Percentiles rank a stretch among this genome's conserved stretches.
phyloP scores from a whole-genome alignment of 2,888 invertebrate genomes.

The Stenchaetothrips biformis region DNA sequence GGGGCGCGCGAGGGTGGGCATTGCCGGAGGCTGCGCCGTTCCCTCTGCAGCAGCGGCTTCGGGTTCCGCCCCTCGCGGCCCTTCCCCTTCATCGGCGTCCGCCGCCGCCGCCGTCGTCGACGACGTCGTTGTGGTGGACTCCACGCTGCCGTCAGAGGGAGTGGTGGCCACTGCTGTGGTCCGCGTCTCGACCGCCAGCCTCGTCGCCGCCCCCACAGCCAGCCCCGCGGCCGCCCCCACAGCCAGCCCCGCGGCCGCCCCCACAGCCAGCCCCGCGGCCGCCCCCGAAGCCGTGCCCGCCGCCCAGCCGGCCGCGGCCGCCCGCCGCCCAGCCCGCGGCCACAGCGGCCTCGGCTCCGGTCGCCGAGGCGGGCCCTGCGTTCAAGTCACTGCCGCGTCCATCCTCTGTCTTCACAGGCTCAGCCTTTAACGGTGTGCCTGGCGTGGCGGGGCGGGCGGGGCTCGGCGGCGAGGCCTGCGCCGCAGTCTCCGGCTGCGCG shows the following conservation, averaged over 20 bases:
- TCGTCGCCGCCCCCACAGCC: neutral
- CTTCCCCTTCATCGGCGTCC: neutral
- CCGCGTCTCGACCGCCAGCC: neutral
- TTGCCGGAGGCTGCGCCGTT: neutral
- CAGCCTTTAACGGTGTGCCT: neutral
- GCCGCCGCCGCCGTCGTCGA: neutral
- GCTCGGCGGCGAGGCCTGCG: too few relatives aligned
- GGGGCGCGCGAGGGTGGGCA: neutral
- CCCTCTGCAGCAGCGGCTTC: neutral
- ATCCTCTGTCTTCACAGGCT: too few relatives aligned
- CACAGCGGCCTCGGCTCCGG: too few relatives aligned
- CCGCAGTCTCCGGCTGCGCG: too few relatives aligned
- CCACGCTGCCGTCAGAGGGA: neutral
- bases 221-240: neutral
- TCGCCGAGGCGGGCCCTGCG: too few relatives aligned
- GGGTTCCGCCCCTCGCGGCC: neutral
- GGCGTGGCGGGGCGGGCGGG: too few relatives aligned
- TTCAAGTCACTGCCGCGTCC: too few relatives aligned
- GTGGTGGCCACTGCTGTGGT: neutral
- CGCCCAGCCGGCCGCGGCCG: neutral
- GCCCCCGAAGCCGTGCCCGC: neutral
- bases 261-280: neutral
- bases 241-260: neutral
- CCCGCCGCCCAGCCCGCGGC: neutral
- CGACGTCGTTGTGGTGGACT: neutral